These are phyloP conservation scores for Grapholita molesta DNA, from an alignment of 1,140 invertebrate genomes.

Conservation along the genomic window DNA sequence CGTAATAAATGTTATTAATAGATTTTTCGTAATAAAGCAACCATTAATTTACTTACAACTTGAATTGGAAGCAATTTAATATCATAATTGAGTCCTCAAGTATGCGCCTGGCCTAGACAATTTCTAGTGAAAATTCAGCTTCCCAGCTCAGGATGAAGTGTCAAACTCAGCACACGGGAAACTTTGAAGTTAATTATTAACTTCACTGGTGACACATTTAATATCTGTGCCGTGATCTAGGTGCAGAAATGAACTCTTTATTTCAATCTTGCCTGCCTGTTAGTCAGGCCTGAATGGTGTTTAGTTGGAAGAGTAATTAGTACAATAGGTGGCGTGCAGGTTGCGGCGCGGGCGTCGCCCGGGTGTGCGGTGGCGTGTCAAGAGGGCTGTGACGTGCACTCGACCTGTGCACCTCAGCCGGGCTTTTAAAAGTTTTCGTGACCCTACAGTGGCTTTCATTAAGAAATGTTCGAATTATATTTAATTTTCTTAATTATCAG, in stretches of 20 bases:
- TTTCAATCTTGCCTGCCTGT: no score
- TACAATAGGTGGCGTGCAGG: not conserved
- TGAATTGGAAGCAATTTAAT: not conserved
- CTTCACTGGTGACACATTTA: constrained; percentile 55
- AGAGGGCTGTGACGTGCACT: constrained; percentile 61
- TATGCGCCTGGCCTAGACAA: constrained; percentile 35
- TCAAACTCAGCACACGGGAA: constrained; percentile 57
- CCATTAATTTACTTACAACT: not conserved
- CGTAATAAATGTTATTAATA: no score
- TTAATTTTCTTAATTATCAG: not conserved
- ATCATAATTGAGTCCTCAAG: constrained; percentile 16
- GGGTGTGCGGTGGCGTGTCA: constrained; percentile 44
- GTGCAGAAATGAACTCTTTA: not conserved
- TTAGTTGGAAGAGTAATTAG: constrained; percentile 13
- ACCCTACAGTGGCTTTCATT: constrained; percentile 64
- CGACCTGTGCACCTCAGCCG: constrained; percentile 54
- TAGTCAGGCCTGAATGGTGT: not conserved
- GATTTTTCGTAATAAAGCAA: not conserved
- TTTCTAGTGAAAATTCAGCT: constrained; percentile 54
- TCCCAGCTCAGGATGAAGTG: constrained; percentile 46
- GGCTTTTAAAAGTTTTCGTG: constrained; percentile 64
- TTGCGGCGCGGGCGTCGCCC: not conserved
- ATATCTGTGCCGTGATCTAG: constrained; percentile 37
- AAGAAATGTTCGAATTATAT: constrained; percentile 30
- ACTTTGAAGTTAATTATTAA: constrained; percentile 69